phyloP scores from a whole-genome alignment of 2,888 invertebrate species.

The Pemphredon lugubris region DNA sequence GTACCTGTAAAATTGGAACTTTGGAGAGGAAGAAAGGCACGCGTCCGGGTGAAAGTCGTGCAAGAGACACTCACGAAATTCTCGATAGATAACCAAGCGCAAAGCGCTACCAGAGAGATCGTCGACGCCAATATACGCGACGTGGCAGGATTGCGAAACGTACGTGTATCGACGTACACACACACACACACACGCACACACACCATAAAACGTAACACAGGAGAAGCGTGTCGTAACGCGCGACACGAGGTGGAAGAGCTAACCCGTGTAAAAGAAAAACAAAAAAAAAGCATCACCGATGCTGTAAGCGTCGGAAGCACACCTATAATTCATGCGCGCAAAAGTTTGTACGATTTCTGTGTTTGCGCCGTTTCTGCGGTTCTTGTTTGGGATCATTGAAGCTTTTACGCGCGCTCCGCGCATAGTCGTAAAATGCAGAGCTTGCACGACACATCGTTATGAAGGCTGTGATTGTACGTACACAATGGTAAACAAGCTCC shows the following conservation, averaged over 20 bases:
- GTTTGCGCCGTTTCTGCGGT: conserved; percentile 11
- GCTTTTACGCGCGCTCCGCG: conserved; percentile 46
- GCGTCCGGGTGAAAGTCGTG: conserved; percentile 41
- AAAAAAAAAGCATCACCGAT: conserved; percentile 43
- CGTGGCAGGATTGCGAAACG: conserved; percentile 40
- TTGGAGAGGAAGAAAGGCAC: conserved; percentile 25
- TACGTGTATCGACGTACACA: conserved; percentile 12
- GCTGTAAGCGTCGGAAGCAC: conserved; percentile 39
- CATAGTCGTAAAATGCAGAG: conserved; percentile 44
- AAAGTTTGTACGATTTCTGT: conserved; percentile 39
- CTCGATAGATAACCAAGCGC: conserved; percentile 47
- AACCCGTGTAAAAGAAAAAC: conserved; percentile 37
- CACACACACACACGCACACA: not conserved
- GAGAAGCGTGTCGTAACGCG: conserved; percentile 53
- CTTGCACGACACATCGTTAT: conserved; percentile 42
- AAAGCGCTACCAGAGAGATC: conserved; percentile 13
- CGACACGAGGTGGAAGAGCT: conserved; percentile 48
- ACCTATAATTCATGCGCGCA: conserved; percentile 49
- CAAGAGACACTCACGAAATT: conserved; percentile 44
- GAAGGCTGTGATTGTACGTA: conserved; percentile 34
- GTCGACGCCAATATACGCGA: conserved; percentile 2
- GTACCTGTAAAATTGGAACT: conserved; percentile 31
- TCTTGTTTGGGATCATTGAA: conserved; percentile 40
- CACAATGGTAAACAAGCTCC: conserved; percentile 36
- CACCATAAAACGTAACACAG: conserved; percentile 49